phyloP scores from a whole-genome alignment of 2,113 vertebrate genomes.

The Equus quagga region DNA sequence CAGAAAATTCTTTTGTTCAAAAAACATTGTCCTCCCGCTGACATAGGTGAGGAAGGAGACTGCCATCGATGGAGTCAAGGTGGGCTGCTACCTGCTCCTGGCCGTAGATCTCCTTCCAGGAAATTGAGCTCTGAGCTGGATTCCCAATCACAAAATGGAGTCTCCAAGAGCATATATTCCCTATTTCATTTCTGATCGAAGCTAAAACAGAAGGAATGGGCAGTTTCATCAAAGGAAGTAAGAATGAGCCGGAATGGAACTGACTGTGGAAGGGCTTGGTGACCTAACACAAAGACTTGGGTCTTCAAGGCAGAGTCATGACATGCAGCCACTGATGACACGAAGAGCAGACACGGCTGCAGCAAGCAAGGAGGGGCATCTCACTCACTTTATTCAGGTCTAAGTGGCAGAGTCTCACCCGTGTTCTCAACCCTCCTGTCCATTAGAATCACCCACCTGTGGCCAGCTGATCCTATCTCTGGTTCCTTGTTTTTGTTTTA shows the following conservation, averaged over 20 bases:
- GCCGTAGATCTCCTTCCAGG: neutral
- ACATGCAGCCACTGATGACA: fast-evolving
- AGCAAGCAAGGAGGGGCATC: fast-evolving
- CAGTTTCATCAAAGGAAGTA: neutral
- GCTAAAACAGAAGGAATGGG: fast-evolving
- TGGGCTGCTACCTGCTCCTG: too few species aligned
- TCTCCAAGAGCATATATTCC: fast-evolving
- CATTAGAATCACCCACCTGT: neutral
- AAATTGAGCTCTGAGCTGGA: neutral
- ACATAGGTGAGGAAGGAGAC: neutral
- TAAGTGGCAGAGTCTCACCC: neutral
- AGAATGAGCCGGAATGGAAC: neutral
- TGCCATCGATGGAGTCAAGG: too few species aligned
- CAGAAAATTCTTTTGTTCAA: neutral
- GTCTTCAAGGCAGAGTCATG: fast-evolving
- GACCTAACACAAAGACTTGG: fast-evolving
- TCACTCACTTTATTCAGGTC: fast-evolving
- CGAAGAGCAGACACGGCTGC: fast-evolving
- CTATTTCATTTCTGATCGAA: fast-evolving
- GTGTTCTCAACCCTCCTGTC: neutral
- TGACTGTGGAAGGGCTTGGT: fast-evolving
- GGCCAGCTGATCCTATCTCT: neutral
- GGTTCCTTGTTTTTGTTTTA: neutral
- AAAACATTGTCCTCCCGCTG: neutral
- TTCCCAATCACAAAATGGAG: neutral